Percentiles rank a stretch among this genome's conserved stretches.
These are phyloP conservation scores for Phenganax marumi DNA, from an alignment of 92 coral and sea anemone genomes.

Conservation along the genomic window DNA sequence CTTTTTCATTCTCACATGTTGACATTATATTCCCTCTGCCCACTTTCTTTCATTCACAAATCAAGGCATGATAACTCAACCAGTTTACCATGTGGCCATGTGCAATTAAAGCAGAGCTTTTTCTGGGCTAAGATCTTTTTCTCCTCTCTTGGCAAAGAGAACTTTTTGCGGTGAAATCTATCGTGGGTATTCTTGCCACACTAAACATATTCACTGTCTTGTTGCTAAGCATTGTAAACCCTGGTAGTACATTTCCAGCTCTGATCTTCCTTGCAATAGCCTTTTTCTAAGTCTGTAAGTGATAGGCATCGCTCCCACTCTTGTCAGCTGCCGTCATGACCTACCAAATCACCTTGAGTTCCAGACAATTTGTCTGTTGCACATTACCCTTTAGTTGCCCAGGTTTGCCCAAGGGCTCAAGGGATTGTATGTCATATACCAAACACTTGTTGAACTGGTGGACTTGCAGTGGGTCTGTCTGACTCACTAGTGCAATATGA, in stretches of 20 bases:
- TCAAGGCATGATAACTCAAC: neutral
- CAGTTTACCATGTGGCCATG: neutral
- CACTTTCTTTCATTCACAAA: slow-evolving; percentile 11
- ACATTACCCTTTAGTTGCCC: slow-evolving; percentile 26
- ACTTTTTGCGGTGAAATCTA: neutral
- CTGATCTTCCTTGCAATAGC: slow-evolving; percentile 6
- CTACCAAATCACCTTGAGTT: slow-evolving; percentile 30
- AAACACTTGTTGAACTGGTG: slow-evolving; percentile 6
- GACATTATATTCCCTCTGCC: slow-evolving; percentile 15
- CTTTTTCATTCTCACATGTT: slow-evolving; percentile 14
- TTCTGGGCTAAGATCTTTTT: slow-evolving; percentile 2
- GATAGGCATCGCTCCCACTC: slow-evolving; percentile 40
- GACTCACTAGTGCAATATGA: neutral
- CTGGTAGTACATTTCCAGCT: neutral
- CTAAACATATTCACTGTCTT: slow-evolving; percentile 2
- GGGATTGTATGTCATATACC: slow-evolving; percentile 14
- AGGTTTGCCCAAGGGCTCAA: slow-evolving; percentile 36
- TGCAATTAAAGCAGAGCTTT: slow-evolving; percentile 11
- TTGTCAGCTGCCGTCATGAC: slow-evolving; percentile 33
- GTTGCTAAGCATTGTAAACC: slow-evolving; percentile 6
- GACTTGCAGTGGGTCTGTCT: slow-evolving; percentile 3
- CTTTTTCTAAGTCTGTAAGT: slow-evolving; percentile 14
- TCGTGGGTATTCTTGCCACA: slow-evolving; percentile 7
- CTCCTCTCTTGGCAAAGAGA: neutral
- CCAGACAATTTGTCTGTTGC: slow-evolving; percentile 39